Conservation (phyloP, 1,140 invertebrate genomes). For the Danaus plexippus region DNA sequence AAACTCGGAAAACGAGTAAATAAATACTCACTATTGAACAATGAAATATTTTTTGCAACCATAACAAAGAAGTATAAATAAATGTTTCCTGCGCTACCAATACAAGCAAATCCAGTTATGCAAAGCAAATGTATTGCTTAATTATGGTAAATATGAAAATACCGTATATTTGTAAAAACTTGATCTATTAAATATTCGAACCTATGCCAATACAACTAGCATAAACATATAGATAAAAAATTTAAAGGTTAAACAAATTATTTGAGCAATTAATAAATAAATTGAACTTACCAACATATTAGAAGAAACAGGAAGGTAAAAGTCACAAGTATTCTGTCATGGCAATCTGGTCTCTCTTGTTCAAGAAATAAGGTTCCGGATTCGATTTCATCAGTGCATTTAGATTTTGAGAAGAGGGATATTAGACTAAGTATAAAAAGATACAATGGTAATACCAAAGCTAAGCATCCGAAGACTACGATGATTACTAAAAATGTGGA, state of each 20-base stretch:
- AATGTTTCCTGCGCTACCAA: no score
- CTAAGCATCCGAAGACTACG: constrained; percentile 50
- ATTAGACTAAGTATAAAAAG: constrained; percentile 48
- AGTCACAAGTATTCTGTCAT: constrained; percentile 40
- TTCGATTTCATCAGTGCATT: constrained; percentile 51
- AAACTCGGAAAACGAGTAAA: no score
- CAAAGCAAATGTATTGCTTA: no score
- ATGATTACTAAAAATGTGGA: constrained; percentile 56
- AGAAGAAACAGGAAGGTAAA: constrained; percentile 49
- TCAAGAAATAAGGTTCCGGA: constrained; percentile 58
- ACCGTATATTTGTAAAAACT: no score
- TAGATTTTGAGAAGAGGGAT: constrained; percentile 48
- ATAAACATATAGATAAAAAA: not conserved
- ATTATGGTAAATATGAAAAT: no score
- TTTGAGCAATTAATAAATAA: constrained; percentile 1
- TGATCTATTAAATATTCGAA: no score
- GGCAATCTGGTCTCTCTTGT: constrained; percentile 42
- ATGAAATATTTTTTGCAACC: no score
- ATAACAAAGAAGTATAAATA: no score
- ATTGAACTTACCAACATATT: constrained; percentile 51
- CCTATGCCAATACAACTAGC: no score
- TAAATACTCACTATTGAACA: no score
- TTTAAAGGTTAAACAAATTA: no score
- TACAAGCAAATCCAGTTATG: no score
- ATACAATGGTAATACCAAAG: constrained; percentile 54